A percentile compares a stretch with the other conserved stretches of the same genome.
Evolutionary conservation across 1,140 invertebrate species (phyloP).

Genomic region (Tribolium castaneum): DNA sequence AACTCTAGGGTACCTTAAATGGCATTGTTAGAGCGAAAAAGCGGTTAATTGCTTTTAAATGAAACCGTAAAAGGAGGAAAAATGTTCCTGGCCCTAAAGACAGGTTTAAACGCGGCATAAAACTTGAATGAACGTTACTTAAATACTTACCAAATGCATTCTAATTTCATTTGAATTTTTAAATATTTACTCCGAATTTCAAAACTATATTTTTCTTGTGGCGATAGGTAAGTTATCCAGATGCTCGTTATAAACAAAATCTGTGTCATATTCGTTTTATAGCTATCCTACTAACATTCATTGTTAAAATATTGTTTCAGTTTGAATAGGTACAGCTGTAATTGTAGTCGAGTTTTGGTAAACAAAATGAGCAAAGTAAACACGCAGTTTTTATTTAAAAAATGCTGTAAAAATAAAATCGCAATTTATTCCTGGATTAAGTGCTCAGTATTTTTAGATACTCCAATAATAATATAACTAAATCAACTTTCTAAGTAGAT

Average conservation of each 20-base stretch:
- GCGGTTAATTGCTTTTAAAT: slow-evolving; percentile 6
- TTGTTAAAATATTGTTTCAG: neutral
- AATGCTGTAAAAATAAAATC: neutral
- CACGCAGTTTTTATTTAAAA: no score
- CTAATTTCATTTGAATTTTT: slow-evolving; percentile 30
- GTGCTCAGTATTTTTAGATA: neutral
- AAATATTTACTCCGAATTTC: slow-evolving; percentile 26
- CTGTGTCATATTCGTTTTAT: slow-evolving; percentile 8
- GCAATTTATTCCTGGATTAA: neutral
- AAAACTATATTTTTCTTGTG: slow-evolving; percentile 11
- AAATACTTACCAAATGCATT: slow-evolving; percentile 20
- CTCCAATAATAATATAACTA: neutral
- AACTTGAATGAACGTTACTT: neutral
- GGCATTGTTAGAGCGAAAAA: neutral
- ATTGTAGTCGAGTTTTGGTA: no score
- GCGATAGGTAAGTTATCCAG: slow-evolving; percentile 16
- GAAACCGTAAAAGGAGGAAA: neutral
- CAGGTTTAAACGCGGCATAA: neutral
- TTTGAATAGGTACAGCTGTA: no score
- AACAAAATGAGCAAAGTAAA: no score
- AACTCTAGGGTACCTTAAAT: neutral
- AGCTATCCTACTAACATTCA: neutral
- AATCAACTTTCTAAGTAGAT: neutral
- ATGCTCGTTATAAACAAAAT: slow-evolving; percentile 13
- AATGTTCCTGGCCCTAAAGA: neutral